Evolutionary conservation across 2,888 invertebrate species (phyloP), one percentile per base, ranked within the genome.

Genomic region (Dichetophora obliterata): DNA sequence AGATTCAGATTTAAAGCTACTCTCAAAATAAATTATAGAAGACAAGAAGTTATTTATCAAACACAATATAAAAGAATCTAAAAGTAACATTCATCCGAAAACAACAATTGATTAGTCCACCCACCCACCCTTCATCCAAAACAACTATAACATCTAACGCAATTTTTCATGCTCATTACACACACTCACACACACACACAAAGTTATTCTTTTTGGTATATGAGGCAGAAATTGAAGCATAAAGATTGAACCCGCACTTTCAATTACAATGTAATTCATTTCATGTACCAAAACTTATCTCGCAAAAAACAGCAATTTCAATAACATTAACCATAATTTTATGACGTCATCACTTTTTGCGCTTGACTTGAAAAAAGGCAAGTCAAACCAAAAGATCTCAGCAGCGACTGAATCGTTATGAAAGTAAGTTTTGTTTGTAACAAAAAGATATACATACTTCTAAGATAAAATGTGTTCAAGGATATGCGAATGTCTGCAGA

Each of bases 241-340:
- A 74, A 75, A 77, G 77, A 77, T 82, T 82, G 82, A 84, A 83
- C 83, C 82, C 82, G 83, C 84, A 85, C 85, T 85, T 88, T 88
- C 88, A 87, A 87, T 87, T 87, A 85, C 84, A 85, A 82, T 85
- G 86, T 86, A 86, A 87, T 88, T 87, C 85, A 85, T 84, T 86
- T 87, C 86, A 86, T 85, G 86, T 84, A 86, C 86, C 69, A 14
- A 34, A n/a, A 24, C 50, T 86, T 87, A 87, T 87, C 87, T 86
- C 82, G 83, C 82, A 81, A 82, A 85, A 84, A 87, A 85, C 85
- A 86, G 86, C 86, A 85, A 87, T 87, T 87, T 87, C 86, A 85
- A 84, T 84, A 85, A 86, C 88, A 86, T 87, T 87, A 85, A 88
- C 85, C 85, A 87, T 88, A 88, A 88, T 88, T 89, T 88, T 86